These are phyloP conservation scores for Tenthredo livida DNA, from an alignment of 2,888 invertebrate species.

Conservation along the genomic window DNA sequence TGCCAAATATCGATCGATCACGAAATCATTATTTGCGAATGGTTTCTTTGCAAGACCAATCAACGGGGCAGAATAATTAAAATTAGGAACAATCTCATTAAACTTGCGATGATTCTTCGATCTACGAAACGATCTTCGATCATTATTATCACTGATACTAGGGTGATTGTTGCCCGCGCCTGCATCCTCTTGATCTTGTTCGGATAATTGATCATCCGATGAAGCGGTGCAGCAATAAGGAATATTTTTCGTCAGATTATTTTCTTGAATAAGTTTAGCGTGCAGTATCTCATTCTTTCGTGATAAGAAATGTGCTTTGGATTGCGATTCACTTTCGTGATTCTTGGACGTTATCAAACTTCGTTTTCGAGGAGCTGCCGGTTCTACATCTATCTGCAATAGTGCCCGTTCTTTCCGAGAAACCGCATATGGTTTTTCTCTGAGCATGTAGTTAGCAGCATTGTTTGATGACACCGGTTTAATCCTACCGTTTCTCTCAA, in stretches of 20 bases:
- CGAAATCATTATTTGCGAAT: background rate
- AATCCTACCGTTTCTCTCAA: background rate
- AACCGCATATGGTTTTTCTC: background rate
- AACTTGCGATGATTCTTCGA: background rate
- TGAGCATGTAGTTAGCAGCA: background rate
- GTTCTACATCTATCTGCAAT: background rate
- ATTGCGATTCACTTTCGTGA: background rate
- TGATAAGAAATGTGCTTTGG: background rate
- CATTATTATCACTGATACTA: background rate
- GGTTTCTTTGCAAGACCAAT: background rate
- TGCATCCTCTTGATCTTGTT: background rate
- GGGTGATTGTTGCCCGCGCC: background rate
- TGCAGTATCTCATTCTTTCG: background rate
- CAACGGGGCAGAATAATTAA: conserved; percentile 15
- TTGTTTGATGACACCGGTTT: background rate
- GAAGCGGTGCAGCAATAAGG: background rate
- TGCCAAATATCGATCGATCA: background rate
- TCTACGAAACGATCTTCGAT: conserved; percentile 11
- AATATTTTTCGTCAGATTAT: background rate
- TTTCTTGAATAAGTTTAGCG: background rate
- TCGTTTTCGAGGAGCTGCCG: background rate
- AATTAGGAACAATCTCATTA: background rate
- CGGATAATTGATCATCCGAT: conserved; percentile 4
- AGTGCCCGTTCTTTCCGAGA: background rate
- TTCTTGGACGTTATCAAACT: background rate